These are phyloP conservation scores for Mamestra brassicae DNA, from an alignment of 2,888 invertebrate genomes.

Conservation along the genomic window DNA sequence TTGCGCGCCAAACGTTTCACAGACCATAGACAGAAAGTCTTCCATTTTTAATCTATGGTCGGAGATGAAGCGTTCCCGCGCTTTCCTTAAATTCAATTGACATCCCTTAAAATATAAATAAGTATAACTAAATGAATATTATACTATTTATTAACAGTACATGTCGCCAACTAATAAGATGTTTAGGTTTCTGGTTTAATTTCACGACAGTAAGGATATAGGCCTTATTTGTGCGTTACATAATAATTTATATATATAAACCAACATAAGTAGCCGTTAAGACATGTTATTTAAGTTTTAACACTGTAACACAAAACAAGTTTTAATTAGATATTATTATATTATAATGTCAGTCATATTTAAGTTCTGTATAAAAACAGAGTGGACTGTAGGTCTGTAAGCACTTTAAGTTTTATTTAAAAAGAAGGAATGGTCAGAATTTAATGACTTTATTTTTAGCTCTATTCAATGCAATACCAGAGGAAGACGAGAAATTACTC, in stretches of 20 bases:
- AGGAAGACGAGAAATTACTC: background rate
- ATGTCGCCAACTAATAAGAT: conserved; percentile 66
- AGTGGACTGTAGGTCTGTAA: conserved; percentile 1
- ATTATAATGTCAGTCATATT: conserved; percentile 33
- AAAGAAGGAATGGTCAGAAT: conserved; percentile 9
- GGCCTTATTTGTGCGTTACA: conserved; percentile 73
- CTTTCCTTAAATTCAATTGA: conserved; percentile 84
- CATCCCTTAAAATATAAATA: conserved; percentile 85
- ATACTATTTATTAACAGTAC: conserved; percentile 72
- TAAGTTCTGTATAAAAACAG: conserved; percentile 15
- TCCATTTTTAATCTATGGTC: conserved; percentile 65
- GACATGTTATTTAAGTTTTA: conserved; percentile 17
- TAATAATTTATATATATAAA: conserved; percentile 48
- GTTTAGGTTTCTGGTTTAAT: conserved; percentile 33
- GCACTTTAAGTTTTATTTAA: conserved; percentile 20
- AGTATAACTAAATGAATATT: conserved; percentile 80
- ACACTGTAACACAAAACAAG: conserved; percentile 20
- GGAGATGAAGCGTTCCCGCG: conserved; percentile 65
- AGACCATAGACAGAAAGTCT: conserved; percentile 71
- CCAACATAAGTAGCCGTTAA: conserved; percentile 23
- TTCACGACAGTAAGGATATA: conserved; percentile 65
- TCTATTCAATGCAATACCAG: background rate
- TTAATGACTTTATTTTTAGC: conserved; percentile 1
- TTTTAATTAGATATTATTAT: conserved; percentile 7
- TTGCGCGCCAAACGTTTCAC: conserved; percentile 75